Conservation (phyloP, 2,113 vertebrate genomes). For the Cochlearius cochlearius region DNA sequence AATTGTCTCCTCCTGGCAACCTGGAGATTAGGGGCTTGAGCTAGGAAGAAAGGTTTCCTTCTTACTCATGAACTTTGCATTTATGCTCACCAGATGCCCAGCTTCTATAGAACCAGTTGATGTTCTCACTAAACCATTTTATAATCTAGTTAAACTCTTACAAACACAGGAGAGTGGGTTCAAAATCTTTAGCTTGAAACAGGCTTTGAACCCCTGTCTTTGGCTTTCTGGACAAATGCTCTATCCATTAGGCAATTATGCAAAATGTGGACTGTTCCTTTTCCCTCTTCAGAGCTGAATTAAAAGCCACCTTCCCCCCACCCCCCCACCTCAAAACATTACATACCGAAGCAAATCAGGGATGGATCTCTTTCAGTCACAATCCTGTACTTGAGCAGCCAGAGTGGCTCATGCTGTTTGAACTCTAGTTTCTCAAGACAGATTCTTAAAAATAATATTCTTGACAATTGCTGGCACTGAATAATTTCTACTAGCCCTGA, state of each 20-base stretch:
- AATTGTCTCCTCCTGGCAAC: not conserved
- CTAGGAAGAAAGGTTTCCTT: not conserved
- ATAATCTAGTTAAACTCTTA: not conserved
- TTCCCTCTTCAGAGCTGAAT: not conserved
- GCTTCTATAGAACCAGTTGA: not conserved
- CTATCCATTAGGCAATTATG: not conserved
- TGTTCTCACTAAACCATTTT: not conserved
- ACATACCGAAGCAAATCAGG: not conserved
- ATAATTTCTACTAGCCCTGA: not conserved
- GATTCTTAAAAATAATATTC: not conserved
- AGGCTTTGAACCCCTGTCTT: not conserved
- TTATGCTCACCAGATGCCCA: not conserved
- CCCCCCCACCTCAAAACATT: not conserved
- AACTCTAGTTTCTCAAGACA: not conserved
- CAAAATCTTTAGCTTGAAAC: not conserved
- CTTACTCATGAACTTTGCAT: not conserved
- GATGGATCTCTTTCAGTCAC: not conserved
- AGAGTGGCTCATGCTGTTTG: not conserved
- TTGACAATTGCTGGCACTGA: not conserved
- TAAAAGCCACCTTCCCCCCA: not conserved
- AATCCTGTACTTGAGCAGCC: not conserved
- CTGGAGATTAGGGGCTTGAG: not conserved
- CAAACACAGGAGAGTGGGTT: not conserved
- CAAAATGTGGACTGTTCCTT: not conserved
- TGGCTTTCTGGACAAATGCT: not conserved